These are phyloP conservation scores for Ammodytes dubius DNA, from an alignment of 2,113 vertebrate genomes.

Conservation along the genomic window DNA sequence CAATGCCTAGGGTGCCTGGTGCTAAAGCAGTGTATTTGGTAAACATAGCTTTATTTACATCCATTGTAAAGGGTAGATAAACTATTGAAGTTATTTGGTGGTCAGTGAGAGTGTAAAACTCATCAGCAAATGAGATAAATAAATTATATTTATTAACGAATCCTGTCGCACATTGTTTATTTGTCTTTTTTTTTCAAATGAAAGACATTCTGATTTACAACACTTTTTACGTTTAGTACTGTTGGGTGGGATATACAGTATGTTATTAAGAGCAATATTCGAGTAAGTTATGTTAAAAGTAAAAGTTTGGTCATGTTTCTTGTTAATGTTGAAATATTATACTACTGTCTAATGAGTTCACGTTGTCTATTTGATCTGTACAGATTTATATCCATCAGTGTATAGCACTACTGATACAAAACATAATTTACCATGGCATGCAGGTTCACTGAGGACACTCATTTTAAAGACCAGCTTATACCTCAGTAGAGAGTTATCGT, in stretches of 20 bases:
- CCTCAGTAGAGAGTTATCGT: slow-evolving; percentile 17
- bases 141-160: slow-evolving; percentile 6
- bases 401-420: slow-evolving; percentile 3
- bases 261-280: neutral
- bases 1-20: slow-evolving; percentile 32
- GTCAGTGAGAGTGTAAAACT: neutral
- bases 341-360: neutral
- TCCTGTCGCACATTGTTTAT: neutral
- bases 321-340: neutral
- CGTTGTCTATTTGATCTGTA: neutral
- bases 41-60: slow-evolving; percentile 44
- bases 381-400: slow-evolving; percentile 1
- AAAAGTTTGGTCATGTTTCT: neutral
- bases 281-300: neutral
- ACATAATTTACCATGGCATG: neutral
- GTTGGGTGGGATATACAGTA: neutral
- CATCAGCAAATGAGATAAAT: slow-evolving; percentile 21
- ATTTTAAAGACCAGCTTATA: slow-evolving; percentile 5
- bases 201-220: neutral
- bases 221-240: neutral
- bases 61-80: slow-evolving; percentile 44
- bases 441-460: slow-evolving; percentile 55
- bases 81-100: slow-evolving; percentile 13
- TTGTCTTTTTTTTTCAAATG: neutral
- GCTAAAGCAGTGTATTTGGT: slow-evolving; percentile 42